Conservation (phyloP, 2,113 vertebrate species). For the Chlorodrepanis virens region DNA sequence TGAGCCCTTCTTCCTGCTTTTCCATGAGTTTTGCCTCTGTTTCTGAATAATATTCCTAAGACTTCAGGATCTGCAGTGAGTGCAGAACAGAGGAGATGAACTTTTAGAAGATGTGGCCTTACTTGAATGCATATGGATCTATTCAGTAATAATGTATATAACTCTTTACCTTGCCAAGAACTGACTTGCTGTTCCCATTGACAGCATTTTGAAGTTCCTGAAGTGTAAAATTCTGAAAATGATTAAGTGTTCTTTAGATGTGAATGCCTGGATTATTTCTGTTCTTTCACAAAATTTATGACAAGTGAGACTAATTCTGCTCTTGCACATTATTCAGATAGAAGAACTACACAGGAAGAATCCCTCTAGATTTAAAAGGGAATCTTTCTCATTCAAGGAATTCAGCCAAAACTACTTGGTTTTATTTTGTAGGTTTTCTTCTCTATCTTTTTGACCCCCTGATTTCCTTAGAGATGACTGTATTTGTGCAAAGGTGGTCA, state of each 20-base stretch:
- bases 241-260: background rate
- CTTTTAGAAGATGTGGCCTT: background rate
- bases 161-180: background rate
- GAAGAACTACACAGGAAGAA: background rate
- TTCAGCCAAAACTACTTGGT: background rate
- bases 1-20: background rate
- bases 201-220: background rate
- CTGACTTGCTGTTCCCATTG: background rate
- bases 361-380: background rate
- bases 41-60: background rate
- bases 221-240: background rate
- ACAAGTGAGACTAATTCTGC: background rate
- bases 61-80: background rate
- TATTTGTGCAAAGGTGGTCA: background rate
- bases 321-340: background rate
- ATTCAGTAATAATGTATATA: background rate
- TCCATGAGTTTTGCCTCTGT: background rate
- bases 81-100: background rate
- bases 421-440: background rate
- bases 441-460: background rate
- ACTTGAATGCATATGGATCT: background rate
- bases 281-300: background rate
- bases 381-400: background rate
- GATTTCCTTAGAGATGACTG: background rate
- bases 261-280: background rate